These are phyloP conservation scores for Ceratosolen solmsi DNA, from an alignment of 1,140 invertebrate species.

Conservation along the genomic window DNA sequence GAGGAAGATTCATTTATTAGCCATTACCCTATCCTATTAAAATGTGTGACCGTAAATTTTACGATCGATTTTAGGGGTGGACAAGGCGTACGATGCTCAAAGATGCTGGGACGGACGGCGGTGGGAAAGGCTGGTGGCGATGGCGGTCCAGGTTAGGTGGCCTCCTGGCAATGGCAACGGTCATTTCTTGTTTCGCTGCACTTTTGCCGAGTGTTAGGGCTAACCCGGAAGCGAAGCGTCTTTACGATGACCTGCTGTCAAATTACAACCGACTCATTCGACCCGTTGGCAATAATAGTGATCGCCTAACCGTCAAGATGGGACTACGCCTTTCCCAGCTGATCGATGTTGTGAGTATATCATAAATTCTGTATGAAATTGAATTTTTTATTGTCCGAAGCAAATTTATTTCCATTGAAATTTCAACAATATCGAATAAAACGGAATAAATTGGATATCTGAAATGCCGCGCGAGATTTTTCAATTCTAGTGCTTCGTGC, in stretches of 20 bases:
- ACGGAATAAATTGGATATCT: too few species aligned
- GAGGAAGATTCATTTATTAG: too few species aligned
- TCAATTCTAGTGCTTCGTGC: too few species aligned
- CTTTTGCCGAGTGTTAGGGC: slow-evolving; percentile 73
- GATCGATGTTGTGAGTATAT: slow-evolving; percentile 95
- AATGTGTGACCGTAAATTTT: too few species aligned
- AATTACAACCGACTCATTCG: slow-evolving; percentile 98
- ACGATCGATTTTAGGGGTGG: slow-evolving; percentile 78
- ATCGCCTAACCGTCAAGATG: slow-evolving; percentile 96
- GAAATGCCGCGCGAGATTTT: too few species aligned
- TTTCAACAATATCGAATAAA: too few species aligned
- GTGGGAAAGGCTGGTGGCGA: slow-evolving; percentile 78
- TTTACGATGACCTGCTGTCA: slow-evolving; percentile 95
- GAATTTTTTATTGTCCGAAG: not conserved
- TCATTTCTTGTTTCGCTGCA: slow-evolving; percentile 74
- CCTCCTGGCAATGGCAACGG: slow-evolving; percentile 76
- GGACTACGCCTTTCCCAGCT: slow-evolving; percentile 96
- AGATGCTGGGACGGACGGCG: slow-evolving; percentile 73
- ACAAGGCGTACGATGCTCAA: slow-evolving; percentile 85
- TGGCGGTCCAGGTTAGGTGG: slow-evolving; percentile 77
- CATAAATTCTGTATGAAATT: not conserved
- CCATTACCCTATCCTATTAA: too few species aligned
- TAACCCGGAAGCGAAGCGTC: slow-evolving; percentile 93
- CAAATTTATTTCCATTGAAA: not conserved
- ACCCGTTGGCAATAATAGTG: slow-evolving; percentile 96